Base-by-base conservation (phyloP, 2,888 invertebrate species). In the Nymphalis urticae region DNA sequence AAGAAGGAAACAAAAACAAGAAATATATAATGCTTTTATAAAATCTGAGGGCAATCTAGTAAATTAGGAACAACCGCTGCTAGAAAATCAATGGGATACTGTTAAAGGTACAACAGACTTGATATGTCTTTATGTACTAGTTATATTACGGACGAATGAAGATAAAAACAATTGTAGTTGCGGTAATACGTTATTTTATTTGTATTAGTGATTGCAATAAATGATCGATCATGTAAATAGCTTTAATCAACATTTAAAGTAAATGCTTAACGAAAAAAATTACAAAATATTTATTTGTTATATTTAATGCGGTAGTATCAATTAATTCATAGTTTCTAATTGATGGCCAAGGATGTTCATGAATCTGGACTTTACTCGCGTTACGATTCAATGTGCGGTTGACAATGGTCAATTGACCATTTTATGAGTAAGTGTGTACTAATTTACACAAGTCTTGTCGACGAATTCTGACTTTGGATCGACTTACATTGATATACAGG, bases 401-500 rank as follows among this genome's bases (percentile, higher is more conserved):
- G 68, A 74, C 75, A 73, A 73, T 72, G 73, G 72, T 74, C 76
- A 77, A 78, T 77, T 77, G 74, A 68, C 72, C 77, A 79, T 78
- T 84, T 80, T 75, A 79, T 61, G 53, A 48, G 36, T 51, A 42
- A 72, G 61, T 69, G 68, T 72, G 51, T 72, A 69, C 48, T 72
- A 66, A 70, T 72, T 71, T 73, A 72, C 59, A 63, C 60, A 64
- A 24, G 58, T 54, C 59, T 68, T 64, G 17, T 36, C 24, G 24
- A 66, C 19, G 48, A 60, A 64, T 42, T 53, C 36, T 61, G 61
- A 21, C 50, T 24, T 51, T 51, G 48, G 24, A 1, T 54, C 24
- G 19, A 7, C 36, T 17, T n/a, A 58, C 56, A 56, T 6, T 32
- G 7, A 27, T 32, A 0, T 2, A 56, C n/a, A 27, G 6, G 32